These are phyloP conservation scores for Gerris lacustris DNA, from an alignment of 2,888 invertebrate genomes.

Conservation along the genomic window DNA sequence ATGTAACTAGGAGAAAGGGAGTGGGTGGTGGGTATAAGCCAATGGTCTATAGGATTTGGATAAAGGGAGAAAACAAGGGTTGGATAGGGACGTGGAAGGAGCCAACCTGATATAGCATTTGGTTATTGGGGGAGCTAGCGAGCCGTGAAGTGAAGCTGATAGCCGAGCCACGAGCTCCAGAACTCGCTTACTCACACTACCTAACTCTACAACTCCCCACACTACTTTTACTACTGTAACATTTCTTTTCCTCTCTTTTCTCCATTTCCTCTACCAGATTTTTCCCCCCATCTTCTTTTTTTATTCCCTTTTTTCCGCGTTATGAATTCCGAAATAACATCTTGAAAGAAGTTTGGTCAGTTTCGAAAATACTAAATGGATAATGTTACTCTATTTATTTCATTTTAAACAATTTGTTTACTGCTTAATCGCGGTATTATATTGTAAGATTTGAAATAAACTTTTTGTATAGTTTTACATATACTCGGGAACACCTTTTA, in stretches of 20 bases:
- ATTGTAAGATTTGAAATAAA: too few relatives aligned
- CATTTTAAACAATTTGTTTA: too few relatives aligned
- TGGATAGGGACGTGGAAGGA: background rate
- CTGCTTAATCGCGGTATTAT: too few relatives aligned
- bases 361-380: too few relatives aligned
- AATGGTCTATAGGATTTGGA: constrained; percentile 3
- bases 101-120: constrained; percentile 4
- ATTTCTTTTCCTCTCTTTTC: constrained; percentile 1
- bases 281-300: constrained; percentile 6
- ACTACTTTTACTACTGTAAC: background rate
- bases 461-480: too few relatives aligned
- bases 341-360: too few relatives aligned
- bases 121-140: constrained; percentile 7
- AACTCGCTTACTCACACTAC: constrained; percentile 3
- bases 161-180: background rate
- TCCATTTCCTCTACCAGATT: constrained; percentile 5
- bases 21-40: background rate
- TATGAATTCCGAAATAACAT: background rate
- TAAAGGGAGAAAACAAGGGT: background rate
- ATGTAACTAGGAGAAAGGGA: background rate
- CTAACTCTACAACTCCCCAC: background rate
- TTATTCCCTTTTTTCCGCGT: background rate
- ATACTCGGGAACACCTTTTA: too few relatives aligned
- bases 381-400: too few relatives aligned
- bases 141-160: constrained; percentile 6